phyloP scores from a whole-genome alignment of 2,797 vertebrate species.

The Gymnopithys bicolor region DNA sequence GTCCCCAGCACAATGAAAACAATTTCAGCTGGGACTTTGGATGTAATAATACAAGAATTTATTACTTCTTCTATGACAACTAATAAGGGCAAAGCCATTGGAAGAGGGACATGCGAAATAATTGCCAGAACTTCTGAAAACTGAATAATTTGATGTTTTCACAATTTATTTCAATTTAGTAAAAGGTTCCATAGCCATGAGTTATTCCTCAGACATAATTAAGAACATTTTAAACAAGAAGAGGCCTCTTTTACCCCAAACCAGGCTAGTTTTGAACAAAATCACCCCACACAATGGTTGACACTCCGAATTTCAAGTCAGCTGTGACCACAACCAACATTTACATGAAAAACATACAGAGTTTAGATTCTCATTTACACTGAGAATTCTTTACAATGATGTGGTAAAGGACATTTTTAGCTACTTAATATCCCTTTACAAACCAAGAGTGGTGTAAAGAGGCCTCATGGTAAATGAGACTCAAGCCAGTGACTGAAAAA shows the following conservation, averaged over 20 bases:
- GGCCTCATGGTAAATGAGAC: slow-evolving; percentile 57
- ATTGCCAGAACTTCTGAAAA: slow-evolving; percentile 70
- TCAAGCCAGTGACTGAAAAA: slow-evolving; percentile 56
- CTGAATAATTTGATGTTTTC: slow-evolving; percentile 66
- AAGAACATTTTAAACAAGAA: slow-evolving; percentile 62
- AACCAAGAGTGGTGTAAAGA: slow-evolving; percentile 44
- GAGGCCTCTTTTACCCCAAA: slow-evolving; percentile 53
- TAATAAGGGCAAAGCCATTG: slow-evolving; percentile 62
- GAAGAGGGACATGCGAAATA: slow-evolving; percentile 49
- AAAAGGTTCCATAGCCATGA: slow-evolving; percentile 64
- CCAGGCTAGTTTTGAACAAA: slow-evolving; percentile 50
- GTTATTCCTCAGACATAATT: slow-evolving; percentile 63
- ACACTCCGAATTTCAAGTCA: slow-evolving; percentile 45
- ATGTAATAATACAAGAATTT: slow-evolving; percentile 66
- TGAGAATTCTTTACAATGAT: slow-evolving; percentile 50
- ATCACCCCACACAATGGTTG: slow-evolving; percentile 24
- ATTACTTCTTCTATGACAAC: slow-evolving; percentile 62
- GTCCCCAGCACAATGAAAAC: slow-evolving; percentile 67
- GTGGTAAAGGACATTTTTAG: slow-evolving; percentile 44
- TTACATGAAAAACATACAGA: slow-evolving; percentile 42
- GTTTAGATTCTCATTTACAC: slow-evolving; percentile 40
- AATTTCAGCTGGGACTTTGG: slow-evolving; percentile 53
- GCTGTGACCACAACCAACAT: slow-evolving; percentile 33
- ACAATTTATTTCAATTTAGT: slow-evolving; percentile 68
- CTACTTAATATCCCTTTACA: slow-evolving; percentile 56